Evolutionary conservation across 1,140 invertebrate genomes (phyloP).

Genomic region (Brachionus rotundiformis): DNA sequence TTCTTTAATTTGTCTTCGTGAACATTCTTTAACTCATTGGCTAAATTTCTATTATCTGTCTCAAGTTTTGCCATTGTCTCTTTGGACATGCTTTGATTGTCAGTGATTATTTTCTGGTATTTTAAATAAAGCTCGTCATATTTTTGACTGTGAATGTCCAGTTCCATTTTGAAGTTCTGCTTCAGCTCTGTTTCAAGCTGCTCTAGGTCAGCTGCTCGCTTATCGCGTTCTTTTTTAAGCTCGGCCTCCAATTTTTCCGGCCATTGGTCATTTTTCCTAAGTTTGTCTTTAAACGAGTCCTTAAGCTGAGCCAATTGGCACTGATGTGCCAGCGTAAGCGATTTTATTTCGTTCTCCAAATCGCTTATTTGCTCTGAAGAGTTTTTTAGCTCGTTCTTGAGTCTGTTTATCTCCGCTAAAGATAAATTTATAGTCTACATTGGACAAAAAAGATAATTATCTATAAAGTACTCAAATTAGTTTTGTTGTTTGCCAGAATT

Average conservation of each 20-base stretch:
- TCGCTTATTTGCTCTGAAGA: not conserved
- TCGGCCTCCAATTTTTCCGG: constrained; percentile 18
- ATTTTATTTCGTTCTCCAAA: constrained; percentile 27
- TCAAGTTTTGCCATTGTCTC: not conserved
- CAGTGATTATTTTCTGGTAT: constrained; percentile 26
- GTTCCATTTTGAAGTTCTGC: constrained; percentile 39
- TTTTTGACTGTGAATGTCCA: constrained; percentile 49
- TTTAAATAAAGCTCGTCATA: constrained; percentile 14
- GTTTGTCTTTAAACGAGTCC: constrained; percentile 12
- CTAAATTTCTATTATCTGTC: constrained; percentile 22
- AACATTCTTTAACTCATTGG: constrained; percentile 10
- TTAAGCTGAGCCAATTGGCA: constrained; percentile 22
- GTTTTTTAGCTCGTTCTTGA: not conserved
- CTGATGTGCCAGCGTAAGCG: constrained; percentile 20
- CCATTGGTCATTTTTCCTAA: constrained; percentile 24
- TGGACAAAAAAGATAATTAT: not conserved
- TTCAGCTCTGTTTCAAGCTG: constrained; percentile 16
- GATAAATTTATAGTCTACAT: not conserved
- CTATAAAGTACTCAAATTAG: not conserved
- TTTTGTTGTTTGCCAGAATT: constrained; percentile 26
- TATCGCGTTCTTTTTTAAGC: constrained; percentile 29
- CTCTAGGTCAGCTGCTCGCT: not conserved
- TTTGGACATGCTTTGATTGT: constrained; percentile 3
- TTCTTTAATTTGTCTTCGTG: constrained; percentile 44
- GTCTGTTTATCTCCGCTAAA: constrained; percentile 37